phyloP scores from a whole-genome alignment of 2,888 invertebrate species.

The Eristalis tenax region DNA sequence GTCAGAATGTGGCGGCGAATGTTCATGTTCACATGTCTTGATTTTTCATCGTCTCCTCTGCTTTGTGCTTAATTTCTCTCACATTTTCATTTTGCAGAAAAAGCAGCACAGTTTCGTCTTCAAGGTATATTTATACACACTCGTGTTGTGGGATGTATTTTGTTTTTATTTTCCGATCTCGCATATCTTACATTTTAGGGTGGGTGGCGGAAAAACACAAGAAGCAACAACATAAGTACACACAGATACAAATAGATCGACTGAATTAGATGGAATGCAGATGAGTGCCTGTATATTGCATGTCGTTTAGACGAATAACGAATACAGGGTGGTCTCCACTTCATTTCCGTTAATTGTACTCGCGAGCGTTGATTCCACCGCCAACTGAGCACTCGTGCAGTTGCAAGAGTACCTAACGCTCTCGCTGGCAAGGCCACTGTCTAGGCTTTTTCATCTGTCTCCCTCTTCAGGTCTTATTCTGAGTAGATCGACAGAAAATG shows the following conservation, averaged over 20 bases:
- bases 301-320: background rate
- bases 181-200: background rate
- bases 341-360: no score
- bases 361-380: no score
- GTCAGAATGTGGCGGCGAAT: no score
- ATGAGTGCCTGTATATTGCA: background rate
- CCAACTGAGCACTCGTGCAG: no score
- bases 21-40: background rate
- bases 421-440: no score
- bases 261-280: slow-evolving; percentile 20
- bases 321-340: background rate
- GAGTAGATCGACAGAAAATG: no score
- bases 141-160: background rate
- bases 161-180: background rate
- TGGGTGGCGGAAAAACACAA: background rate
- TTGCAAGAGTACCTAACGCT: no score
- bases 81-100: background rate
- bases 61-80: background rate
- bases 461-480: no score
- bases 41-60: slow-evolving; percentile 18
- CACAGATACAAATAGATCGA: slow-evolving; percentile 6
- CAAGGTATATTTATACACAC: slow-evolving; percentile 29
- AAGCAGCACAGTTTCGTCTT: background rate
- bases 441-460: no score
- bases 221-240: background rate